These are phyloP conservation scores for Pachymerium ferrugineum DNA, from an alignment of 2,888 invertebrate genomes.

Conservation along the genomic window DNA sequence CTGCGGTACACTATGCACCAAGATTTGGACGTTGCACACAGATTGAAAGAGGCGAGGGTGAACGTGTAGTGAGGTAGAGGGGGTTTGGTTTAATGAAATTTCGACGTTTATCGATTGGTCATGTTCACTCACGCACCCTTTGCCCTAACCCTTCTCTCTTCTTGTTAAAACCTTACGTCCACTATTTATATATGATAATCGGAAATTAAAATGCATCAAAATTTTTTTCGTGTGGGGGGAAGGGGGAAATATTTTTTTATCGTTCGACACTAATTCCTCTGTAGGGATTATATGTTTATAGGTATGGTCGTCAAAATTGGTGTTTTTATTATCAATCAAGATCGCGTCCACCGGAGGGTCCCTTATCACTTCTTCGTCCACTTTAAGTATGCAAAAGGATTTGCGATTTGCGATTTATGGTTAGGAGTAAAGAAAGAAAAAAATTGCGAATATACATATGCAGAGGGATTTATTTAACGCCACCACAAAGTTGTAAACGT, in stretches of 20 bases:
- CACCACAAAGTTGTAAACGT: background rate
- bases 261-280: background rate
- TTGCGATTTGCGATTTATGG: conserved; percentile 3
- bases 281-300: background rate
- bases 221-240: background rate
- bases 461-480: background rate
- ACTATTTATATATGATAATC: background rate
- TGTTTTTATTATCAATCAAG: too few relatives aligned
- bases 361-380: conserved; percentile 13
- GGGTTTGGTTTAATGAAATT: background rate
- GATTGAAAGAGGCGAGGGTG: conserved; percentile 3
- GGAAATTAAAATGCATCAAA: too few relatives aligned
- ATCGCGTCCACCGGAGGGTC: background rate
- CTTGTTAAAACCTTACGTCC: background rate
- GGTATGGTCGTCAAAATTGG: conserved; percentile 4
- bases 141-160: background rate
- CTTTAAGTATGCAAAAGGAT: background rate
- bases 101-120: background rate
- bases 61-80: background rate
- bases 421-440: background rate
- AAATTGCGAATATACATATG: background rate
- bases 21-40: conserved; percentile 8
- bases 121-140: background rate
- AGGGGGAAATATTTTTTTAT: background rate
- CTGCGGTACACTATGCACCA: conserved; percentile 1